phyloP scores from a whole-genome alignment of 1,140 invertebrate species.

The Papilio xuthus region DNA sequence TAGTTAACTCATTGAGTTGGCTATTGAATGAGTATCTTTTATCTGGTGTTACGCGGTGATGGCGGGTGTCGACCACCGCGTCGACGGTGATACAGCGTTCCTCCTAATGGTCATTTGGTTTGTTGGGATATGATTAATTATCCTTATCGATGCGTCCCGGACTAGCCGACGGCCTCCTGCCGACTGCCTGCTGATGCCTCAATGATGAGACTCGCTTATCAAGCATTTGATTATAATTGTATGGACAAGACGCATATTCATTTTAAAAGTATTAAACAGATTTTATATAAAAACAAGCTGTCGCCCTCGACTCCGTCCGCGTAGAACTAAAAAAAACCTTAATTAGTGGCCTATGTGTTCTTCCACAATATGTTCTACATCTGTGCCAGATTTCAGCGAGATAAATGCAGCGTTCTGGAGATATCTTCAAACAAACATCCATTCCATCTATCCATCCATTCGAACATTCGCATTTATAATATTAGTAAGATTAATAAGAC shows the following conservation, averaged over 20 bases:
- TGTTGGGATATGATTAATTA: slow-evolving; percentile 74
- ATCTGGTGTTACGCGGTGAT: slow-evolving; percentile 33
- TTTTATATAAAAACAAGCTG: too few relatives aligned
- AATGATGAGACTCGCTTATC: slow-evolving; percentile 66
- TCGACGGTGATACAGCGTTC: slow-evolving; percentile 67
- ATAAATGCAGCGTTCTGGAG: too few relatives aligned
- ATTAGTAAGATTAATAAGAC: too few relatives aligned
- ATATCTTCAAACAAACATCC: too few relatives aligned
- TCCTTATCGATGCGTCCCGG: slow-evolving; percentile 67
- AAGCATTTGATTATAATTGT: not conserved
- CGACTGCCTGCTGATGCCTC: slow-evolving; percentile 61
- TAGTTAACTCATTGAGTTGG: not conserved
- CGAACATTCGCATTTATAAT: too few relatives aligned
- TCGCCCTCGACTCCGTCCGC: too few relatives aligned
- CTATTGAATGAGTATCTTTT: slow-evolving; percentile 50
- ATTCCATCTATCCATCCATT: too few relatives aligned
- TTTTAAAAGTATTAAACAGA: not conserved
- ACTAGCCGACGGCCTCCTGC: not conserved
- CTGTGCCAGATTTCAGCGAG: too few relatives aligned
- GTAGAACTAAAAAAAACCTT: too few relatives aligned
- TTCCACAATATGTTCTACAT: too few relatives aligned
- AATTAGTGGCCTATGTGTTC: too few relatives aligned
- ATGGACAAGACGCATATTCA: slow-evolving; percentile 17
- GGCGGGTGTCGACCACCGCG: slow-evolving; percentile 58
- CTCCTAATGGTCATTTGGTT: slow-evolving; percentile 74